phyloP scores from a whole-genome alignment of 2,113 vertebrate species.

The Caranx ignobilis region DNA sequence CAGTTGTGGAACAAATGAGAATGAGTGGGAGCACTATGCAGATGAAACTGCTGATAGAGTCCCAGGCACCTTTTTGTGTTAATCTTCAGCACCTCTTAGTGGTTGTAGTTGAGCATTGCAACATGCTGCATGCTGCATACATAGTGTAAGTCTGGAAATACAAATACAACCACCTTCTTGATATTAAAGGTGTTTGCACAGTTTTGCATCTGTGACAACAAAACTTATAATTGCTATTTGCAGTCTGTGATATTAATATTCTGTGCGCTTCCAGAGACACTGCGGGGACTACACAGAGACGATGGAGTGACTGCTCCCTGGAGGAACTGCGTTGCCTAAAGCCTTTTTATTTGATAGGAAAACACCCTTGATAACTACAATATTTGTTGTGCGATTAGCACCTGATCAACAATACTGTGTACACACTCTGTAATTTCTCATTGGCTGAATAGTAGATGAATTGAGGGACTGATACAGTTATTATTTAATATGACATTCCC shows the following conservation, averaged over 20 bases:
- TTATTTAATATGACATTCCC: conserved; percentile 9
- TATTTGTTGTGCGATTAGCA: neutral
- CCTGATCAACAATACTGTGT: neutral
- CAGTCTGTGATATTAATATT: neutral
- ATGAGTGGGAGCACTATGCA: conserved; percentile 23
- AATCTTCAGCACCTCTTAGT: conserved; percentile 68
- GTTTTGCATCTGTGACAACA: neutral
- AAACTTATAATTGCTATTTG: neutral
- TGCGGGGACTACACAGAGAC: neutral
- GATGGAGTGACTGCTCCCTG: neutral
- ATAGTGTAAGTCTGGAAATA: neutral
- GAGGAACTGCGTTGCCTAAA: neutral
- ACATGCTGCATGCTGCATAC: neutral
- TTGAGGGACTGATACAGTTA: neutral
- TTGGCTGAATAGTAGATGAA: conserved; percentile 3
- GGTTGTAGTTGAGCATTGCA: conserved; percentile 41
- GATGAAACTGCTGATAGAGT: conserved; percentile 27
- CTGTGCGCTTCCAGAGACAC: neutral
- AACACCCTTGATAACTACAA: neutral
- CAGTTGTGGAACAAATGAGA: conserved; percentile 18
- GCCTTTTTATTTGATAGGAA: neutral
- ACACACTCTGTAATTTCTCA: neutral
- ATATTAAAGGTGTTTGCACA: neutral
- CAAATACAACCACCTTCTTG: conserved; percentile 9
- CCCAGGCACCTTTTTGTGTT: conserved; percentile 16